Base-by-base conservation (phyloP, 2,797 vertebrate species). In the Erethizon dorsatum region DNA sequence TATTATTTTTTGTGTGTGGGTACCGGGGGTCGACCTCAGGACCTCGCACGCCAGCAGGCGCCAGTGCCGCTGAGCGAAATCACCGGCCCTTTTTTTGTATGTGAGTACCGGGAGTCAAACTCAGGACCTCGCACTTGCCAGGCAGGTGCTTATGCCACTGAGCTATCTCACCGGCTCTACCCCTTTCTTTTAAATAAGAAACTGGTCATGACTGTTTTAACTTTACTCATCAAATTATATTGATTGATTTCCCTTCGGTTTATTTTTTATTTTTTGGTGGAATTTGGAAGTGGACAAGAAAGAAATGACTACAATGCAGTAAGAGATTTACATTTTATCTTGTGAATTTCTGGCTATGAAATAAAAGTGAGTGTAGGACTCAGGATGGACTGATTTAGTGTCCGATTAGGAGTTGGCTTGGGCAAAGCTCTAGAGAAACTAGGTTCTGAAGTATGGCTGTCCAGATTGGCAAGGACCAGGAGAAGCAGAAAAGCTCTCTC, bases 261-360 rank as follows among this genome's bases (percentile, higher is more conserved):
- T 52, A 88, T 61, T 5, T 91, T 94, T 73, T 67, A 10, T 52
- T 69, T 69, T 69, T 69, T 18, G 73, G 56, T 96, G 73, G 47
- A 86, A 95, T 90, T 93, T 93, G 88, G 41, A 96, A 79, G 59
- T 52, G 8, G 13, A 33, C 4, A 89, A 59, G 69, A 75, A 83
- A 78, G 80, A 20, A 95, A 80, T 47, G 14, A 10, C 80, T 89
- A 75, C 77, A 92, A 41, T 47, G 83, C 17, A 78, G 61, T n/a
- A 52, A 78, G 65, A 82, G 41, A 59, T 5, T 71, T 83, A 59
- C 10, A 47, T 61, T 78, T 91, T 89, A 31, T 90, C 69, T 50
- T 82, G 20, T 71, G 61, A 78, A 14, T 95, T 82, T 96, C 65
- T 82, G 75, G 26, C 47, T 41, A 67, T 31, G 79, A 94, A 80